These are phyloP conservation scores for Leptinotarsa juncta DNA, from an alignment of 2,888 invertebrate genomes.

Conservation along the genomic window DNA sequence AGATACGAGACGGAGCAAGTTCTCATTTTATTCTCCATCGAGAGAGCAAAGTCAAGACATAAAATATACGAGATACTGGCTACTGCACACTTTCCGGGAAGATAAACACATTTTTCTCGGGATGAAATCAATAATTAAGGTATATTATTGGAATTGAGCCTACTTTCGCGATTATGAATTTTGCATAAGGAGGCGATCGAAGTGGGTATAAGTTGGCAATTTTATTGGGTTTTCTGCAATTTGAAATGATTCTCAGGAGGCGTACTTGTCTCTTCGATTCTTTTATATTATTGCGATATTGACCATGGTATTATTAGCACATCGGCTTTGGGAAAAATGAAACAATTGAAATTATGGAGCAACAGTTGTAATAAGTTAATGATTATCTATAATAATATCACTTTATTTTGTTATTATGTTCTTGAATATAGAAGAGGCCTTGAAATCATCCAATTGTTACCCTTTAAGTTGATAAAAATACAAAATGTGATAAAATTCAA, in stretches of 20 bases:
- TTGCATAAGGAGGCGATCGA: constrained; percentile 35
- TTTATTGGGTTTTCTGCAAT: constrained; percentile 30
- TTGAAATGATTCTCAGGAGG: constrained; percentile 6
- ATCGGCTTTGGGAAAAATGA: no score
- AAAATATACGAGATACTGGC: constrained; percentile 63
- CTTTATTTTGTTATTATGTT: no score
- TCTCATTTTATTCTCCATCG: constrained; percentile 57
- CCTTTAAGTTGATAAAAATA: no score
- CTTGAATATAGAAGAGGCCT: no score
- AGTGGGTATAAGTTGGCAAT: constrained; percentile 32
- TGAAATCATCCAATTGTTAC: no score
- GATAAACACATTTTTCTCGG: constrained; percentile 49
- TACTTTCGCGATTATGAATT: constrained; percentile 33
- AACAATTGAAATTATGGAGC: no score
- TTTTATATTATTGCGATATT: background rate
- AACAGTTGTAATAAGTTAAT: no score
- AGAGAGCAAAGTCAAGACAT: constrained; percentile 59
- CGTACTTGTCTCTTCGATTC: background rate
- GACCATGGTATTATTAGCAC: background rate
- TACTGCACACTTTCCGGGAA: constrained; percentile 54
- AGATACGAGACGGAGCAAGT: constrained; percentile 53
- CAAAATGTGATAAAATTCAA: no score
- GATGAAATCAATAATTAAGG: constrained; percentile 45
- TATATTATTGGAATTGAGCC: constrained; percentile 35
- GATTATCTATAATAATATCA: no score